Evolutionary conservation across 2,797 vertebrate genomes (phyloP).

Genomic region (Chelon labrosus): DNA sequence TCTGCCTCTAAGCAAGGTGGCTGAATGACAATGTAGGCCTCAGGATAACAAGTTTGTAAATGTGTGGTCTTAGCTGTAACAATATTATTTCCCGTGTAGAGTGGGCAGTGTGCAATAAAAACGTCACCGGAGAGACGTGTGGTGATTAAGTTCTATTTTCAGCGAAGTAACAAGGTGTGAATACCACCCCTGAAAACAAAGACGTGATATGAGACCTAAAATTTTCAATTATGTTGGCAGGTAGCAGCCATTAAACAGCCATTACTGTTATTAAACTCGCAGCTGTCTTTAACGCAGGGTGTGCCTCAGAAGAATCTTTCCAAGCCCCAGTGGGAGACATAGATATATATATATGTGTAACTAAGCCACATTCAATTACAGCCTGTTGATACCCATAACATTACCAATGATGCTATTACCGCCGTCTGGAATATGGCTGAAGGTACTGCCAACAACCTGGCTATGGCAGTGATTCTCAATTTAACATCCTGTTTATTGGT

Average conservation of each 20-base stretch:
- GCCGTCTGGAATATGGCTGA: constrained; percentile 58
- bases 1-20: constrained; percentile 58
- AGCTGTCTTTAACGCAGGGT: constrained; percentile 48
- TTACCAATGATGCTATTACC: constrained; percentile 67
- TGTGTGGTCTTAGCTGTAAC: constrained; percentile 30
- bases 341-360: constrained; percentile 62
- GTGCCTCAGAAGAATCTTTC: constrained; percentile 51
- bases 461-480: constrained; percentile 55
- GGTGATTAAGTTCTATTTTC: constrained; percentile 26
- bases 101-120: constrained; percentile 37
- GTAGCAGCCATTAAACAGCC: constrained; percentile 58
- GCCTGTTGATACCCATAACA: constrained; percentile 50
- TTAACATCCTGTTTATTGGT: constrained; percentile 70
- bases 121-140: constrained; percentile 29
- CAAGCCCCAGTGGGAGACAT: constrained; percentile 53
- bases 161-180: constrained; percentile 18
- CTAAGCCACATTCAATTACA: constrained; percentile 73
- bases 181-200: constrained; percentile 44
- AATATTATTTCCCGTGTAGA: constrained; percentile 36
- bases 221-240: constrained; percentile 62
- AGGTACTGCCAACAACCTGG: constrained; percentile 56
- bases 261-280: constrained; percentile 62
- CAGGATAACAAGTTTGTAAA: constrained; percentile 43
- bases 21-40: constrained; percentile 51
- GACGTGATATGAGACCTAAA: constrained; percentile 46